phyloP scores from a whole-genome alignment of 2,797 vertebrate species.

The Microcaecilia unicolor region DNA sequence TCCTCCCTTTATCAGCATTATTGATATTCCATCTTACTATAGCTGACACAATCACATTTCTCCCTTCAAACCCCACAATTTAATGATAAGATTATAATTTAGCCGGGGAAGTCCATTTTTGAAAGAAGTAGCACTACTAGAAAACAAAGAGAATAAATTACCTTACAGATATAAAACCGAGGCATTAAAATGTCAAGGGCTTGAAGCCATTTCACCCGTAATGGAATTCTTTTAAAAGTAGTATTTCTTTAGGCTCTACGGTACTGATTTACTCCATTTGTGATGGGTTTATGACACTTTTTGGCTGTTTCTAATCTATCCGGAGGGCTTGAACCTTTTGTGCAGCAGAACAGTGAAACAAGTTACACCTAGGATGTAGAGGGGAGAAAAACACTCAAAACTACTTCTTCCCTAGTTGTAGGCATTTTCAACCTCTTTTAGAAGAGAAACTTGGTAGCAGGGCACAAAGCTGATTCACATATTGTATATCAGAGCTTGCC shows the following conservation, averaged over 20 bases:
- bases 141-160: constrained; percentile 13
- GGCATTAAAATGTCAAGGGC: constrained; percentile 30
- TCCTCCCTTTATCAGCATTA: too few relatives aligned
- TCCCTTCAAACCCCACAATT: too few relatives aligned
- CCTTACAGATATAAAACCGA: constrained; percentile 9
- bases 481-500: too few relatives aligned
- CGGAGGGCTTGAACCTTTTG: not conserved
- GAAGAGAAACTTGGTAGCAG: too few relatives aligned
- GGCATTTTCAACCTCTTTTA: too few relatives aligned
- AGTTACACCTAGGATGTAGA: not conserved
- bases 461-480: too few relatives aligned
- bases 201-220: constrained; percentile 30
- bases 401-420: too few relatives aligned
- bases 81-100: too few relatives aligned
- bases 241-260: constrained; percentile 2
- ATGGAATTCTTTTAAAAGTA: constrained; percentile 15
- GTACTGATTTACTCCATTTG: constrained; percentile 24
- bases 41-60: too few relatives aligned
- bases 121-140: not conserved
- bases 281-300: constrained; percentile 8
- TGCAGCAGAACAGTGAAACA: not conserved
- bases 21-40: too few relatives aligned
- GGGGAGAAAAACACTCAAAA: constrained; percentile 13
- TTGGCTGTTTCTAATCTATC: constrained; percentile 6
- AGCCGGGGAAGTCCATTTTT: constrained; percentile 5